Percentiles rank a stretch among this genome's conserved stretches.
Evolutionary conservation across 2,113 vertebrate species (phyloP).

Genomic region (Parotia lawesii): DNA sequence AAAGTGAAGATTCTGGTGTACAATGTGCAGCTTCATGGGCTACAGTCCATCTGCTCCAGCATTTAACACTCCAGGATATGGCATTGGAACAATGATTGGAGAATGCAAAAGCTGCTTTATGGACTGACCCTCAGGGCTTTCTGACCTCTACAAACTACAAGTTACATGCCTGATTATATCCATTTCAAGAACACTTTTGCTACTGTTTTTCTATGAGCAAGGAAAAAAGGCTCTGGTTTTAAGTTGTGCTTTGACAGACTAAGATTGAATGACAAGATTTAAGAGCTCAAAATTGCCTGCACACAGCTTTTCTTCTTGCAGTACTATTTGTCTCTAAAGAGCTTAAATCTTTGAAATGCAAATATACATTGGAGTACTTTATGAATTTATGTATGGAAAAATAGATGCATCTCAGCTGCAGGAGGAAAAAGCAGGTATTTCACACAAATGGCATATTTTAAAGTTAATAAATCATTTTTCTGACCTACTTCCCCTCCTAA

Average conservation of each 20-base stretch:
- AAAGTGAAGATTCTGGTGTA: not conserved
- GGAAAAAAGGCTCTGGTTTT: not conserved
- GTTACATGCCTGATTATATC: not conserved
- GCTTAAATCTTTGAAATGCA: constrained; percentile 18
- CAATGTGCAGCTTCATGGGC: not conserved
- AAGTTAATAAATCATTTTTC: constrained; percentile 4
- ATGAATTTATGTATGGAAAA: not conserved
- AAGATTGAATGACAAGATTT: not conserved
- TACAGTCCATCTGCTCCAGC: not conserved
- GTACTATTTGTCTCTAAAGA: not conserved
- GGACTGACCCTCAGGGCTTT: not conserved
- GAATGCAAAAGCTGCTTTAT: not conserved
- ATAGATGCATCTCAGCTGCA: not conserved
- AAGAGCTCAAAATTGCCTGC: not conserved
- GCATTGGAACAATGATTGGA: not conserved
- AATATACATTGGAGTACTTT: not conserved
- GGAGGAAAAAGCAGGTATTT: constrained; percentile 33
- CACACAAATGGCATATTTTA: constrained; percentile 25
- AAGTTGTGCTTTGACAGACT: not conserved
- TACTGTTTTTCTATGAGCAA: not conserved
- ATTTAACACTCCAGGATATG: not conserved
- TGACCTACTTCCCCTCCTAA: constrained; percentile 6
- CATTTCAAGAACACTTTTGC: not conserved
- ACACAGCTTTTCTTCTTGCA: not conserved
- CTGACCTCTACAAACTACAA: not conserved